These are phyloP conservation scores for Piprites chloris DNA, from an alignment of 2,113 vertebrate species.

Conservation along the genomic window DNA sequence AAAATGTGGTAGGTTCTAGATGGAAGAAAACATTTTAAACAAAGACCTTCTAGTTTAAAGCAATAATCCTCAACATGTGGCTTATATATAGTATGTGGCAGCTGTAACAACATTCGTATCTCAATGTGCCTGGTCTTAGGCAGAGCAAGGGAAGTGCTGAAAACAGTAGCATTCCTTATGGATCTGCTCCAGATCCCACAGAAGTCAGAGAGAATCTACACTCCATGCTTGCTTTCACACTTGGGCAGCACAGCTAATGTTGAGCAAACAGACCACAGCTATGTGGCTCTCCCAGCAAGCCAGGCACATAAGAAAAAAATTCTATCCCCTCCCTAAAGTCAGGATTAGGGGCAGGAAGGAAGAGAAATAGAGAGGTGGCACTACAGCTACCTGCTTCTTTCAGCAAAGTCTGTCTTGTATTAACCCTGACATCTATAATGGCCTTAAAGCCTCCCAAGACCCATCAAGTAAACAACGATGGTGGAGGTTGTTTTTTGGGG, in stretches of 20 bases:
- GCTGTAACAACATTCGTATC: conserved; percentile 54
- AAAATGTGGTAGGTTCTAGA: background rate
- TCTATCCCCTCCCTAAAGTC: background rate
- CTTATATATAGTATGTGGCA: background rate
- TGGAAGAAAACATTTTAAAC: background rate
- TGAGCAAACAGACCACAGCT: conserved; percentile 40
- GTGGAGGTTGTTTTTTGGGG: background rate
- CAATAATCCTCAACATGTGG: conserved; percentile 28
- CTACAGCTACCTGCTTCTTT: background rate
- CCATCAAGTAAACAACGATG: rapidly evolving
- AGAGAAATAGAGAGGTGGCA: background rate
- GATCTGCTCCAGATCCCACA: conserved; percentile 56
- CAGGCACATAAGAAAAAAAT: background rate
- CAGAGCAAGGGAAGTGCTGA: conserved; percentile 52
- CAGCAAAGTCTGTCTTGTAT: background rate
- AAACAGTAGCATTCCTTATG: conserved; percentile 51
- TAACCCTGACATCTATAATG: background rate
- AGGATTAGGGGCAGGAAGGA: background rate
- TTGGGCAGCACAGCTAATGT: background rate
- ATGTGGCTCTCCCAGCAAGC: background rate
- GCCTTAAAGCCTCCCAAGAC: background rate
- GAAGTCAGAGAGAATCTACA: conserved; percentile 13
- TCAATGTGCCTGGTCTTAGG: conserved; percentile 10
- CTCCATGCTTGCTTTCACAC: conserved; percentile 25
- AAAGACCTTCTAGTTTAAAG: conserved; percentile 12